Evolutionary conservation across 64 coral and sea anemone genomes (phyloP).

Genomic region (Anthopleura sola): DNA sequence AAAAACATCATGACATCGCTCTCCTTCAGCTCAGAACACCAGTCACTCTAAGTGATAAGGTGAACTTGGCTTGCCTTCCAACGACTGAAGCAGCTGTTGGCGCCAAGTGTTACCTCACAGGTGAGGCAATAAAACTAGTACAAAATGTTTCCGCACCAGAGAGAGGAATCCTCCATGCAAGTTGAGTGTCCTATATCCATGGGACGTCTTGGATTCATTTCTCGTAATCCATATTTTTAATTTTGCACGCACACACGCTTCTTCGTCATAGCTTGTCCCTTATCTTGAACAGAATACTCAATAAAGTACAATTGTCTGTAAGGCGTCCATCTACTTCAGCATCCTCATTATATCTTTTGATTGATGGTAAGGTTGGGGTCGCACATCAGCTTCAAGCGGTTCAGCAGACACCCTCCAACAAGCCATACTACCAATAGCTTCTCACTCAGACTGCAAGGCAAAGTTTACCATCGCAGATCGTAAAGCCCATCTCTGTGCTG

Average conservation of each 20-base stretch:
- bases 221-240: too few species aligned
- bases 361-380: constrained; percentile 53
- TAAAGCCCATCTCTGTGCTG: constrained; percentile 68
- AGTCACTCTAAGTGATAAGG: constrained; percentile 13
- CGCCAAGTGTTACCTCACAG: constrained; percentile 49
- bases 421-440: constrained; percentile 48
- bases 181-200: too few species aligned
- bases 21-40: constrained; percentile 7
- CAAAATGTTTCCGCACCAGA: too few species aligned
- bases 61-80: constrained; percentile 46
- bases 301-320: too few species aligned
- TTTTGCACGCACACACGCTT: too few species aligned
- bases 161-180: too few species aligned
- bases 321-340: too few species aligned
- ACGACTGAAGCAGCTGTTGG: constrained; percentile 1
- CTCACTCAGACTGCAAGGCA: constrained; percentile 46
- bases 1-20: constrained; percentile 21
- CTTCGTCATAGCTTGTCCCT: too few species aligned
- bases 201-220: too few species aligned
- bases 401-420: constrained; percentile 61
- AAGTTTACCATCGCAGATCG: constrained; percentile 47
- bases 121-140: constrained; percentile 5
- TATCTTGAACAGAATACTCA: too few species aligned
- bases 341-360: neutral
- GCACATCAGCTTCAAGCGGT: constrained; percentile 19